Base-by-base conservation (phyloP, 2,113 vertebrate genomes). In the Cyrtonyx montezumae region DNA sequence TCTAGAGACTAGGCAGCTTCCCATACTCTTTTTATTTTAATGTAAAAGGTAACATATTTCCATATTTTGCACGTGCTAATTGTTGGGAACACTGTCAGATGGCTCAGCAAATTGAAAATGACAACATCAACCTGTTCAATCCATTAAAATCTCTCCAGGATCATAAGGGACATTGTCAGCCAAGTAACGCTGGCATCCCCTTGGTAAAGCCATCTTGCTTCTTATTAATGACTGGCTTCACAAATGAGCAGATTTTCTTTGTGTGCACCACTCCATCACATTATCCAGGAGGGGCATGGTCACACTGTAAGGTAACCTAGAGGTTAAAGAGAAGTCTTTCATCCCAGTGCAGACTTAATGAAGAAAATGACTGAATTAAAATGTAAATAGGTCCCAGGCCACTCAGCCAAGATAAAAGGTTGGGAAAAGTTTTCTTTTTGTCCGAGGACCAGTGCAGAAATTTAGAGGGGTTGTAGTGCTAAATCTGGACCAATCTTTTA, bases 91-190 rank as follows among this genome's bases (percentile, higher is more conserved):
- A 28, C 91, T 87, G 95, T 98, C 96, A 69, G 91, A 97, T 96
- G 94, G 90, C 77, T 96, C 26, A 19, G 88, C 95, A 98, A 98
- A 98, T 97, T 97, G 96, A 94, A 98, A 97, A 96, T 97, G 98
- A 98, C 97, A 97, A 96, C 83, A 91, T 97, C 97, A 97, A 96
- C 96, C 97, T 97, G 97, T 85, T 97, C 91, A 55, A 94, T 89
- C 94, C 95, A 91, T 95, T 97, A 96, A 93, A 95, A 91, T 95
- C 89, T 96, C 96, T 96, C 92, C 97, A 92, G 96, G 93, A 96
- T 79, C 9, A 11, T 93, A 88, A 90, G 87, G 91, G 96, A 96
- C 96, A 89, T 49, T 97, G 96, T 96, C 97, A 94, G 90, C 93
- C 71, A 92, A 96, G 86, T 79, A 65, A 63, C 36, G 78, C 81